Conservation (phyloP, 1,140 invertebrate species). For the Tachypleus tridentatus region DNA sequence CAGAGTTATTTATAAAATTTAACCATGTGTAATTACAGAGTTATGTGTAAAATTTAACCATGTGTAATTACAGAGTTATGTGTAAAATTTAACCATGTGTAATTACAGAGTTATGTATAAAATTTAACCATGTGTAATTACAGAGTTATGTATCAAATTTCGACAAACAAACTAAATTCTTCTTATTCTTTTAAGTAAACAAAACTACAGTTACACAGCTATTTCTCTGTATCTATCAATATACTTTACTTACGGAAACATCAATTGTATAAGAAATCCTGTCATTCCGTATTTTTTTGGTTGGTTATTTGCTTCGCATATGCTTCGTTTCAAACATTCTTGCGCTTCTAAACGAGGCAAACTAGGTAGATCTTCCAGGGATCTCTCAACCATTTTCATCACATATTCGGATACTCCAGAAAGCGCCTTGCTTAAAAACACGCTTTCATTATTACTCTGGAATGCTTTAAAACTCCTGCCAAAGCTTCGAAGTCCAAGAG, state of each 20-base stretch:
- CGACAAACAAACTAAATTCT: too few species aligned
- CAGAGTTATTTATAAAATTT: too few species aligned
- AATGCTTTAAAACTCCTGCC: constrained; percentile 4
- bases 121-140: too few species aligned
- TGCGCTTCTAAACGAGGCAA: constrained; percentile 28
- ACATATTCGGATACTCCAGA: constrained; percentile 19
- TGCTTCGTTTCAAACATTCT: constrained; percentile 29
- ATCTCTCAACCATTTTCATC: constrained; percentile 25
- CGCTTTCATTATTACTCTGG: constrained; percentile 2
- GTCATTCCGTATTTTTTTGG: constrained; percentile 29
- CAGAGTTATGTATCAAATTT: too few species aligned
- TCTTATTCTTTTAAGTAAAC: too few species aligned
- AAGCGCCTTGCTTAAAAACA: constrained; percentile 13
- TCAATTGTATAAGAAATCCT: constrained; percentile 27
- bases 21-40: too few species aligned
- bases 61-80: too few species aligned
- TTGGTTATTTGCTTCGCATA: constrained; percentile 30
- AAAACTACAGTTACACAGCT: too few species aligned
- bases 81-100: too few species aligned
- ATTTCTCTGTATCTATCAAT: not conserved
- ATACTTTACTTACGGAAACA: constrained; percentile 28
- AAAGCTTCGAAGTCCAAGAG: constrained; percentile 4
- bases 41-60: too few species aligned
- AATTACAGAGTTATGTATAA: too few species aligned
- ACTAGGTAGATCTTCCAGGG: constrained; percentile 25